Base-by-base conservation (phyloP, 2,113 vertebrate genomes). In the Hemibagrus wyckioides region DNA sequence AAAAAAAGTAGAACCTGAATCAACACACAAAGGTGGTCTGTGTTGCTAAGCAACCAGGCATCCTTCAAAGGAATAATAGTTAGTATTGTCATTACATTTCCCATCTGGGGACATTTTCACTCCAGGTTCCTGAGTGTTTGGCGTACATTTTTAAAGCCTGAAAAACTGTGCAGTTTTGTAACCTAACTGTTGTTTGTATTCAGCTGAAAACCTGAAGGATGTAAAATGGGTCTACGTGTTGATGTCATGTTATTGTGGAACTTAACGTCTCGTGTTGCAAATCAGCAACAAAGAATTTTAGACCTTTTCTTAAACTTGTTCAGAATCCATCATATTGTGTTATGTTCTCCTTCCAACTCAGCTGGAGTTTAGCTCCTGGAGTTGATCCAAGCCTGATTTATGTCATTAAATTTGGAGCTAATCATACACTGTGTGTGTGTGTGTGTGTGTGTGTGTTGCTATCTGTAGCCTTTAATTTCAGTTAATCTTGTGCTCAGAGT, bases 391-490 rank as follows among this genome's bases (percentile, higher is more conserved):
- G 36, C 56, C 82, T 90, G 91, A 94, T 92, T 91, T 83, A 92
- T 82, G 80, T 86, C 67, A 59, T 44, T 0, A 44, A 61, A 56
- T 50, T 77, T 52, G 36, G 89, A 87, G 80, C 82, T 81, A 86
- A 94, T 94, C 84, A 90, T 23, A 39, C 90, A 93, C 88, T 92
- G 91, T 91, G 90, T 94, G 93, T 92, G 4, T 41, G 85, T 39
- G 89, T 65, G 86, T 13, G 86, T 65, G 82, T 65, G 86, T 13
- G 86, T 65, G 82, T 25, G n/a, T 73, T 6, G 10, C 3, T 25
- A 77, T 77, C 71, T 82, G 39, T 44, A 17, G 23, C 54, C 8
- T 57, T 63, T 56, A 13, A 23, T 83, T 28, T 67, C 52, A 59
- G 44, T 73, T 56, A 56, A 52, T 59, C 36, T 33, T 65, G 39